A percentile compares a stretch with the other conserved stretches of the same genome.
Evolutionary conservation across 1,140 invertebrate species (phyloP).

Genomic region (Cheumatopsyche charites): DNA sequence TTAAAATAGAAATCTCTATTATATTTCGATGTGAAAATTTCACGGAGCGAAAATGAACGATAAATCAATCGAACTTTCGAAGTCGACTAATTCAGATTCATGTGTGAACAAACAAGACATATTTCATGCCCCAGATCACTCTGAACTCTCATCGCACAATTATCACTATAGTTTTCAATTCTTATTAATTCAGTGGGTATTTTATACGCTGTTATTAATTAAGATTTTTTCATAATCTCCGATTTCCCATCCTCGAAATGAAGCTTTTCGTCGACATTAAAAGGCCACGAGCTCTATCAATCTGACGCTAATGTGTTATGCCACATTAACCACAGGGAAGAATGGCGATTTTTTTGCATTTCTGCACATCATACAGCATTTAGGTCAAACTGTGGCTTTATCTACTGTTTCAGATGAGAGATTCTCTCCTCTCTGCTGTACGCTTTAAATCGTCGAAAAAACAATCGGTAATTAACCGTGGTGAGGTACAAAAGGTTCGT

Average conservation of each 20-base stretch:
- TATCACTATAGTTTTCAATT: background rate
- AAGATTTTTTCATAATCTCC: too few species aligned
- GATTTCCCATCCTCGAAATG: too few species aligned
- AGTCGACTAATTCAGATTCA: constrained; percentile 4
- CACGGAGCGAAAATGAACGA: too few species aligned
- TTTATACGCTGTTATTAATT: too few species aligned
- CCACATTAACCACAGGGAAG: constrained; percentile 28
- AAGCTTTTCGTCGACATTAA: too few species aligned
- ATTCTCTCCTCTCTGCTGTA: background rate
- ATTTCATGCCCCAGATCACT: background rate
- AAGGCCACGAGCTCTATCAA: constrained; percentile 17
- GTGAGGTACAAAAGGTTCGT: background rate
- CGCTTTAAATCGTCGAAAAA: background rate
- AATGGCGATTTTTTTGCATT: constrained; percentile 9
- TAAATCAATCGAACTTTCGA: constrained; percentile 8
- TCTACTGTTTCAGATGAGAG: constrained; percentile 6
- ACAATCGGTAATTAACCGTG: background rate
- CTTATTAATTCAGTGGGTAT: too few species aligned
- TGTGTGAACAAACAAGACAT: constrained; percentile 6
- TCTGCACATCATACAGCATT: background rate
- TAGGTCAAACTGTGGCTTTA: background rate
- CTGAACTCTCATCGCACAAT: background rate
- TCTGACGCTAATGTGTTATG: constrained; percentile 29
- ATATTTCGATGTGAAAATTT: too few species aligned
- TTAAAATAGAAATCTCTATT: too few species aligned